Base-by-base conservation (phyloP, 2,113 vertebrate species). In the Myiopsitta monachus region DNA sequence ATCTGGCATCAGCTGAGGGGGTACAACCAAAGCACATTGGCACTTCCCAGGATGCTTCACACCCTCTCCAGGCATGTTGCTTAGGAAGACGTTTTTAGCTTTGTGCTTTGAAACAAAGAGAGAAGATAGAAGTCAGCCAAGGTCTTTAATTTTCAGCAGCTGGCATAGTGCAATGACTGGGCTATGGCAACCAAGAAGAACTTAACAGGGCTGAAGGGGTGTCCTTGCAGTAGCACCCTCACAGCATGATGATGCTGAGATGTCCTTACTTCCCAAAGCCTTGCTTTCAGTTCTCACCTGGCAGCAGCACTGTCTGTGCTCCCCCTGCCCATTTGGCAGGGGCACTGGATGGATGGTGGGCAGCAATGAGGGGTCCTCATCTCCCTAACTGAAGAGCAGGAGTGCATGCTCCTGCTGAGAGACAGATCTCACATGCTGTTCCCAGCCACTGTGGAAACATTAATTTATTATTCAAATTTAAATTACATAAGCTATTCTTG, bases 391-490 rank as follows among this genome's bases (percentile, higher is more conserved):
- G 1, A 3, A 3, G 15, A 90, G 59, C 30, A 83, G 1, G 3
- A 62, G 13, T 7, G 1, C 26, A 15, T 2, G 12, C 4, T 88
- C 10, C 14, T 43, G 30, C 28, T 30, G 68, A 83, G 59, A 69
- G 77, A 27, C 27, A 62, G 17, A 24, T 89, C 66, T 68, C 70
- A 26, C 55, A 82, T 36, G 21, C 51, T 75, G 30, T 47, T 75
- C 57, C 43, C n/a, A 76, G 66, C 4, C 24, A n/a, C 47, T 41
- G 22, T 30, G 68, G 75, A 92, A 87, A 82, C 26, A 63, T 52
- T 52, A 3, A 31, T 92, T 87, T 81, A 69, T 78, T 84, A 82
- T 55, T 81, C 73, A 92, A 36, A 67, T 95, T 80, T 74, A 80
- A 92, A 81, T 66, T 84, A 33, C 43, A 87, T 69, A 73, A 63